These are phyloP conservation scores for Catocala nupta DNA, from an alignment of 2,888 invertebrate species.

Conservation along the genomic window DNA sequence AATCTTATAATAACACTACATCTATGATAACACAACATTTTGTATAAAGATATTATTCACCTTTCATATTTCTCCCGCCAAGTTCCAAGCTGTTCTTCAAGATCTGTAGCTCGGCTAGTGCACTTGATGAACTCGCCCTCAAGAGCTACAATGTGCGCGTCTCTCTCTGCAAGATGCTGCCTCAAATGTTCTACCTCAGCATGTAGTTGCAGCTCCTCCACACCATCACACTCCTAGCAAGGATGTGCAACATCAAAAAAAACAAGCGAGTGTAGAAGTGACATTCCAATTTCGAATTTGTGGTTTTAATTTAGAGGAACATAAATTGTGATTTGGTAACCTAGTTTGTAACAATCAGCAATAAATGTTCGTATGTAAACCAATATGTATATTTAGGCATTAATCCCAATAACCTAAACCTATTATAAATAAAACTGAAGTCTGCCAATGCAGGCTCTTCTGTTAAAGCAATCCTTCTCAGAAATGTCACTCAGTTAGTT, in stretches of 20 bases:
- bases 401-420: too few relatives aligned
- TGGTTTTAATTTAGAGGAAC: constrained; percentile 37
- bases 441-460: too few relatives aligned
- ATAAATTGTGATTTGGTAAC: constrained; percentile 16
- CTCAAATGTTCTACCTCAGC: constrained; percentile 95
- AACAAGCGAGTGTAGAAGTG: constrained; percentile 64
- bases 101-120: constrained; percentile 91
- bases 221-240: constrained; percentile 80
- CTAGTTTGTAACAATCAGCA: background rate
- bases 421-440: too few relatives aligned
- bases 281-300: constrained; percentile 16
- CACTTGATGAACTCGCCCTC: constrained; percentile 95
- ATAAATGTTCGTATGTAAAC: too few relatives aligned
- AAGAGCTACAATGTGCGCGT: constrained; percentile 94
- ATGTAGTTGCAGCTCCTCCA: constrained; percentile 90
- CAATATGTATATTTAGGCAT: too few relatives aligned
- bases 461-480: too few relatives aligned
- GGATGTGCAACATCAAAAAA: constrained; percentile 70
- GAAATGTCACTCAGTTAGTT: too few relatives aligned
- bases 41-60: constrained; percentile 57
- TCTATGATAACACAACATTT: background rate
- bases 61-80: constrained; percentile 98
- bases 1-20: too few relatives aligned
- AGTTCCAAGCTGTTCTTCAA: constrained; percentile 94
- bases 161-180: constrained; percentile 93